Base-by-base conservation (phyloP, 2,113 vertebrate species). In the Indri indri region DNA sequence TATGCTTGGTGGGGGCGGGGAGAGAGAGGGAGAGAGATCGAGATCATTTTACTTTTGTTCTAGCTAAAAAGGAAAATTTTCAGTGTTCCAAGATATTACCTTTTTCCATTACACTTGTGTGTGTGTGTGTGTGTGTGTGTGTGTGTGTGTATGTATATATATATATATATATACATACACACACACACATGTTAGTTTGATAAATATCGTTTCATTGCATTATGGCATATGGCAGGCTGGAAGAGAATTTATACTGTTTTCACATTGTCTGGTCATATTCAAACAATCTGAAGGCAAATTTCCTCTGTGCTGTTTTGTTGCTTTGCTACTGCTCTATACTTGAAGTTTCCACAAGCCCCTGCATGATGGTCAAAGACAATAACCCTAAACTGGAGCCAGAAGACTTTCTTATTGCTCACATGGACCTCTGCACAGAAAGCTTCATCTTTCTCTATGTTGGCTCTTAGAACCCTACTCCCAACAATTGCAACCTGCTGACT, bases 321-420 rank as follows among this genome's bases (percentile, higher is more conserved):
- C 45, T 87, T 92, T 85, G 16, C 89, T 91, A 59, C 5, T 54
- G 32, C 23, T 59, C 68, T 89, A 45, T 74, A 22, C 80, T 90
- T 81, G 50, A 91, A 63, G 82, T 80, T 89, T 83, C 81, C 68
- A 25, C 0, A 6, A 77, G 23, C 47, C 27, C 47, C 30, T 74
- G 81, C 20, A 88, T 89, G 61, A 25, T 34, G 65, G 79, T 89
- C 95, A 95, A 93, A 93, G 61, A 84, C 90, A 96, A 61, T 86
- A 93, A 86, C 63, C 61, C 57, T 76, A n/a, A 86, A n/a, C n/a
- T 66, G 17, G 13, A 95, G 65, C 40, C 59, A 54, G 47, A 88
- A 84, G 80, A 52, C 52, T 81, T 73, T 59, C 88, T 87, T 71
- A 93, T 86, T 94, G 73, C 94, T 96, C 87, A 94, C 22, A 37